phyloP scores from a whole-genome alignment of 1,140 invertebrate genomes.

The Scaptomyza pallida region DNA sequence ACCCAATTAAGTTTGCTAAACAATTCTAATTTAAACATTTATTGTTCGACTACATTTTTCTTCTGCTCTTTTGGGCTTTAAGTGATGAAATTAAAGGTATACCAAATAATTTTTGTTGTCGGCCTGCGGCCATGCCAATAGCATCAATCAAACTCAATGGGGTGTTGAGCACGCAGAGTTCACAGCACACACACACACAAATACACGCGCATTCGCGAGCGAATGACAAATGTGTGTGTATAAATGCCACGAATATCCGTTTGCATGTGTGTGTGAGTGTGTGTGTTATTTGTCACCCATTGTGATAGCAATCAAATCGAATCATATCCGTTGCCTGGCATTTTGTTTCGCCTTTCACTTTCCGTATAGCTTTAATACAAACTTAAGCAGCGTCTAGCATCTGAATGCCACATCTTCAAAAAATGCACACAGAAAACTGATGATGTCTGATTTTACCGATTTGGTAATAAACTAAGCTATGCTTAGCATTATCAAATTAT shows the following conservation, averaged over 20 bases:
- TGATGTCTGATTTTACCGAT: neutral
- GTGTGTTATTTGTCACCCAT: slow-evolving; percentile 67
- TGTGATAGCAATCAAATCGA: slow-evolving; percentile 77
- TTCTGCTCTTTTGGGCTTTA: neutral
- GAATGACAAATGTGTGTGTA: slow-evolving; percentile 5
- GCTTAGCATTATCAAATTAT: too few species aligned
- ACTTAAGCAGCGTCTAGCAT: slow-evolving; percentile 44
- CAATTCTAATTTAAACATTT: neutral
- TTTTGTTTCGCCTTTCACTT: slow-evolving; percentile 11
- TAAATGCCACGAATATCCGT: slow-evolving; percentile 8
- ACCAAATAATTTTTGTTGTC: slow-evolving; percentile 27
- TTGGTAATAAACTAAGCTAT: neutral
- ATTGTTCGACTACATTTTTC: neutral
- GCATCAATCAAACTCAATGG: slow-evolving; percentile 42
- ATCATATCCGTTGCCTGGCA: slow-evolving; percentile 65
- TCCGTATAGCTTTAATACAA: slow-evolving; percentile 55
- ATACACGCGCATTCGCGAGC: slow-evolving; percentile 10
- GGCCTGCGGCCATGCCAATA: slow-evolving; percentile 6
- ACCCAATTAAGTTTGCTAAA: neutral
- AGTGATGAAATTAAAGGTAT: slow-evolving; percentile 36
- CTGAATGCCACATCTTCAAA: slow-evolving; percentile 30
- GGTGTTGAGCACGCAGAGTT: neutral
- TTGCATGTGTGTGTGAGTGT: slow-evolving; percentile 26
- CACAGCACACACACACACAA: too few species aligned
- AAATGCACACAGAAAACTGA: neutral